Evolutionary conservation across 2,888 invertebrate genomes (phyloP).

Genomic region (Fragum fragum): DNA sequence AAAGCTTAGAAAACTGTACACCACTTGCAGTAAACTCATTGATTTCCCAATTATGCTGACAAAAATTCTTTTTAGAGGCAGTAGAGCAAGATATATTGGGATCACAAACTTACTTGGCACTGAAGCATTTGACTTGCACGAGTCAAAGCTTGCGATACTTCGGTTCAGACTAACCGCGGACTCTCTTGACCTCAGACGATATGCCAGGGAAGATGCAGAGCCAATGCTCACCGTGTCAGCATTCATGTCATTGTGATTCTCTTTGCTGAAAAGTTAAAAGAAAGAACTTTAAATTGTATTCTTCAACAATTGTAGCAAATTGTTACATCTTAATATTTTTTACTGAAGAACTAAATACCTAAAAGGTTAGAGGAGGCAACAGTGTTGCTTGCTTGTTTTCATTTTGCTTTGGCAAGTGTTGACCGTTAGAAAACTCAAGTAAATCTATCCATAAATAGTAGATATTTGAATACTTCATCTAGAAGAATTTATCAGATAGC

Average conservation of each 20-base stretch:
- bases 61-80: neutral
- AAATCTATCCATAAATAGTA: too few relatives aligned
- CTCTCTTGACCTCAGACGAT: constrained; percentile 59
- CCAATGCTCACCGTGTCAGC: constrained; percentile 61
- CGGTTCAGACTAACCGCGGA: constrained; percentile 64
- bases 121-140: constrained; percentile 58
- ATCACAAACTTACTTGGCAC: constrained; percentile 64
- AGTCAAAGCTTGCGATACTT: constrained; percentile 66
- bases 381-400: too few relatives aligned
- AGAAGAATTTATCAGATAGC: too few relatives aligned
- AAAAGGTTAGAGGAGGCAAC: too few relatives aligned
- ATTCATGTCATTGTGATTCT: constrained; percentile 31
- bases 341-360: too few relatives aligned
- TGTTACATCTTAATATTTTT: too few relatives aligned
- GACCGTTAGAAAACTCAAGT: too few relatives aligned
- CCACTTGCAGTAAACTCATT: constrained; percentile 6
- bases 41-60: neutral
- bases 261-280: constrained; percentile 16
- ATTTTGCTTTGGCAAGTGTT: too few relatives aligned
- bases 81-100: neutral
- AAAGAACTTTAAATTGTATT: too few relatives aligned
- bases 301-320: too few relatives aligned
- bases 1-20: neutral
- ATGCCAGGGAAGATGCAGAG: constrained; percentile 59
- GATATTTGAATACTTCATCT: too few relatives aligned